A percentile compares a stretch with the other conserved stretches of the same genome.
Evolutionary conservation across 2,113 vertebrate species (phyloP).

Genomic region (Mionectes macconnelli): DNA sequence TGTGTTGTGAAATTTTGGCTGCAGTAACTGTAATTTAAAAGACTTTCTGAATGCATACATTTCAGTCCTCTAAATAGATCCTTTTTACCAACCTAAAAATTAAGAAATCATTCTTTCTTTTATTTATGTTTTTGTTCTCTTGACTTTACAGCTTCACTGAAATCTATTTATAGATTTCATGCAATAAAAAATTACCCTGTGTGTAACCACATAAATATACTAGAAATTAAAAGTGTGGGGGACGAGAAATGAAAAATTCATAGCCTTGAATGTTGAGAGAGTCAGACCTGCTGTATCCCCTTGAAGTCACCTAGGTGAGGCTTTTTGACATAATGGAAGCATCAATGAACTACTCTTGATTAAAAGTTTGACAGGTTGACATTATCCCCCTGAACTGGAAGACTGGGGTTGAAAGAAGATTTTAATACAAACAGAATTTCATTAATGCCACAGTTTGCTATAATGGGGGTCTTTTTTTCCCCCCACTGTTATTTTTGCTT

Average conservation of each 20-base stretch:
- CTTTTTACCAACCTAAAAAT: neutral
- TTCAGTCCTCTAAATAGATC: neutral
- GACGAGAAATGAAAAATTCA: conserved; percentile 44
- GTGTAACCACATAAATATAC: neutral
- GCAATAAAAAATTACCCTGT: neutral
- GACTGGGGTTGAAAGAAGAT: conserved; percentile 59
- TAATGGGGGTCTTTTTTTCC: conserved; percentile 8
- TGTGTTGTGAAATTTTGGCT: neutral
- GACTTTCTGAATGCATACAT: neutral
- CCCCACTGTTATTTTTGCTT: conserved; percentile 38
- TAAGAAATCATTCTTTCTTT: neutral
- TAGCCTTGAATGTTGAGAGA: conserved; percentile 29
- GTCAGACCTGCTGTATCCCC: conserved; percentile 49
- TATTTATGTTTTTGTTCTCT: neutral
- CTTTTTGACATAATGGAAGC: conserved; percentile 62
- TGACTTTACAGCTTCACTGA: neutral
- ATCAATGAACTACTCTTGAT: conserved; percentile 62
- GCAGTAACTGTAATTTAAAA: neutral
- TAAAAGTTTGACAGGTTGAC: conserved; percentile 71
- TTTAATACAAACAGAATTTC: conserved; percentile 75
- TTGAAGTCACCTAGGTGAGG: conserved; percentile 59
- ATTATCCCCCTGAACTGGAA: conserved; percentile 45
- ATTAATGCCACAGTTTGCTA: conserved; percentile 64
- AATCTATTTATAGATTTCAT: neutral
- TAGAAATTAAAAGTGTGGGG: conserved; percentile 1